These are phyloP conservation scores for Trochalopteron elliotii DNA, from an alignment of 2,113 vertebrate genomes.

Conservation along the genomic window DNA sequence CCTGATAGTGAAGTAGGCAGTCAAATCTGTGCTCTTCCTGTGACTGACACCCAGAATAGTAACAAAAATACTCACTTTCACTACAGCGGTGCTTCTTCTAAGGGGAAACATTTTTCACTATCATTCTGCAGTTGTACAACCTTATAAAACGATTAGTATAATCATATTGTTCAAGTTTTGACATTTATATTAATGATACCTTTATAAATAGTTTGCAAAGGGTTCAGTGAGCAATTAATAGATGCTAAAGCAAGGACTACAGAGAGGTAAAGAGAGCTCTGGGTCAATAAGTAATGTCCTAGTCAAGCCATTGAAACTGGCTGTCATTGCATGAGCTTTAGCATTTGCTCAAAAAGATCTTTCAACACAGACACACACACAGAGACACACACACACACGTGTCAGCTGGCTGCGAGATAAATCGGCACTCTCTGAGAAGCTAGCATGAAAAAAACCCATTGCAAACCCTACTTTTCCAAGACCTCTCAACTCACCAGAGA, in stretches of 20 bases:
- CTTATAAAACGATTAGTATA: background rate
- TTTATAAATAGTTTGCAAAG: background rate
- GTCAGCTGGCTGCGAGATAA: slow-evolving; percentile 47
- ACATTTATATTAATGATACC: background rate
- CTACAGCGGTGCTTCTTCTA: slow-evolving; percentile 29
- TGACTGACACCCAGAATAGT: slow-evolving; percentile 50
- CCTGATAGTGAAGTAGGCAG: slow-evolving; percentile 47
- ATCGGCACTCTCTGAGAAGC: background rate
- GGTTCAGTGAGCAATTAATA: background rate
- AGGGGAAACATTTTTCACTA: slow-evolving; percentile 16
- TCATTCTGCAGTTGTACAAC: background rate
- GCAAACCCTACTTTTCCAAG: slow-evolving; percentile 52
- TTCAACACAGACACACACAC: slow-evolving; percentile 30
- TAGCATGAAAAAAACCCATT: slow-evolving; percentile 1
- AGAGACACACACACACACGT: slow-evolving; percentile 4
- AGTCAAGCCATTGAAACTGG: background rate
- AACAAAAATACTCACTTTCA: slow-evolving; percentile 58
- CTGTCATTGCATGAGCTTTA: slow-evolving; percentile 12
- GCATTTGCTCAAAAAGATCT: slow-evolving; percentile 31
- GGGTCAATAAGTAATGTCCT: background rate
- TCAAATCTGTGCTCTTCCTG: slow-evolving; percentile 52
- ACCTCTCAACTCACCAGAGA: slow-evolving; percentile 66
- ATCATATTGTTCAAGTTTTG: background rate
- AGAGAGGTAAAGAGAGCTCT: background rate
- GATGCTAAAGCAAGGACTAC: slow-evolving; percentile 20